Base-by-base conservation (phyloP, 2,888 invertebrate genomes). In the Odontocerum albicorne region DNA sequence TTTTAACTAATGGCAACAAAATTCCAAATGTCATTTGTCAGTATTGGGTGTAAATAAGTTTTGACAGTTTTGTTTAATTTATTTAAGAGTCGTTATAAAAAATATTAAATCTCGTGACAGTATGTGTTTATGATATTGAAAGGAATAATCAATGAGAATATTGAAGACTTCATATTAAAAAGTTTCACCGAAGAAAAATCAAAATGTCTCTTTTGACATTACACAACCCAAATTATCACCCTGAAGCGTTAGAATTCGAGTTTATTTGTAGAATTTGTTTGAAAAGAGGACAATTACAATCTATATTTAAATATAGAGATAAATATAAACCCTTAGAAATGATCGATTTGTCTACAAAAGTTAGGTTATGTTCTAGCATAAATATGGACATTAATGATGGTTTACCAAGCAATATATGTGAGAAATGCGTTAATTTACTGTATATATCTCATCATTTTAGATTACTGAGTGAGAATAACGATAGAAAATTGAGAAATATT, bases 401-500 rank as follows among this genome's bases (percentile, higher is more conserved):
- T 12, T 17, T 49, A 16, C 49, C 49, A 7, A 19, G 31, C 19
- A 40, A 49, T 19, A 49, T 49, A 4, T 49, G 49, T 17, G 20
- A 40, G 7, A 39, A 32, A n/a, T 49, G 49, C 20, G 17, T 49
- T 7, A 21, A 49, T 31, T 40, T 31, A 27, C 13, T 49, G 12
- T 27, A 27, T 19, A 31, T 40, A 4, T 15, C 49, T 19, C 17
- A 17, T 13, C 27, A 27, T 19, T 49, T 49, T 12, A 22, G 32
- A 40, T 7, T 33, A n/a, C 20, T 40, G 7, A 32, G 39, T 21
- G 49, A 39, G 13, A 40, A 15, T 17, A 39, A 31, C 2, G 40
- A 49, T 12, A 39, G 17, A 31, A 49, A 31, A 39, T 17, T 49
- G 17, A 40, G 40, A 13, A 19, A 22, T 8, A 40, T 40, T 12